These are phyloP conservation scores for Drosophila formosana DNA, from an alignment of 2,888 invertebrate genomes.

Conservation along the genomic window DNA sequence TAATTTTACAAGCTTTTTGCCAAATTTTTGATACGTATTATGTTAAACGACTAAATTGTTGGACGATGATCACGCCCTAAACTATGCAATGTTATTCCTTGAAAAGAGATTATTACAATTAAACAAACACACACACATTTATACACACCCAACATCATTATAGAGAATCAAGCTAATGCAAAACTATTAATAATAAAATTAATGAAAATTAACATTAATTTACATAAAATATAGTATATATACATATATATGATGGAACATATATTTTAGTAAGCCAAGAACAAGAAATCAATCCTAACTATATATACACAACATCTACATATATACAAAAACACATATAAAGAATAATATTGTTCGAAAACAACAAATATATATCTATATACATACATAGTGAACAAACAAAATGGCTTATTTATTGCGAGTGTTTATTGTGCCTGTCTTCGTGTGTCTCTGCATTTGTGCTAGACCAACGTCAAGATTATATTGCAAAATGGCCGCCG, in stretches of 20 bases:
- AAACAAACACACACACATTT: slow-evolving; percentile 41
- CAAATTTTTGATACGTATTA: slow-evolving; percentile 76
- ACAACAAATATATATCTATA: slow-evolving; percentile 52
- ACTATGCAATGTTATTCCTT: slow-evolving; percentile 82
- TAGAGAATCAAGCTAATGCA: slow-evolving; percentile 47
- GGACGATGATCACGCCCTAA: slow-evolving; percentile 66
- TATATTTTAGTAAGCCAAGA: slow-evolving; percentile 78
- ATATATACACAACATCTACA: slow-evolving; percentile 61
- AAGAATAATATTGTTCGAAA: slow-evolving; percentile 50
- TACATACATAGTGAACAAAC: slow-evolving; percentile 42
- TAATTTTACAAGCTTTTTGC: slow-evolving; percentile 79
- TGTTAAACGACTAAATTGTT: slow-evolving; percentile 74
- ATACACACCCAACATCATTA: slow-evolving; percentile 45
- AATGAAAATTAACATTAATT: slow-evolving; percentile 43
- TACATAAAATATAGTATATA: slow-evolving; percentile 20
- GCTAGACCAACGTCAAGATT: slow-evolving; percentile 52
- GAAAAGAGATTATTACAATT: slow-evolving; percentile 80
- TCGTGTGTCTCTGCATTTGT: slow-evolving; percentile 67
- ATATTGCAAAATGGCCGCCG: slow-evolving; percentile 11
- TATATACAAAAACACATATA: slow-evolving; percentile 49
- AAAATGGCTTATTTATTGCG: slow-evolving; percentile 22
- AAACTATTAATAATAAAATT: slow-evolving; percentile 50
- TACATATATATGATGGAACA: slow-evolving; percentile 47
- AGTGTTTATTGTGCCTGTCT: slow-evolving; percentile 35
- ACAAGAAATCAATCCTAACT: slow-evolving; percentile 73